Base-by-base conservation (phyloP, 2,797 vertebrate genomes). In the Xiphophorus birchmanni region DNA sequence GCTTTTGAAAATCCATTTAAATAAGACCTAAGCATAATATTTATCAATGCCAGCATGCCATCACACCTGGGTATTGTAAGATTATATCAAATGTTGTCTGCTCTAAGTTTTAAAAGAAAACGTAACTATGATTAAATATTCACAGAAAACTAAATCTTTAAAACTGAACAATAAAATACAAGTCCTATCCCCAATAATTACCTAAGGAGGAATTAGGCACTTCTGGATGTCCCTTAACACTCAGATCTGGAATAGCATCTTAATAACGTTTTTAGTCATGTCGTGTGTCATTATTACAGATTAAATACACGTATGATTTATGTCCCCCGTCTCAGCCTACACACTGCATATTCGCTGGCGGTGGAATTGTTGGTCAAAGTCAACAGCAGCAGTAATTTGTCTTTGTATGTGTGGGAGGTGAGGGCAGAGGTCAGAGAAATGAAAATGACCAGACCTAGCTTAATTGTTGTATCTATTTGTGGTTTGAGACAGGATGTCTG, bases 251-350 rank as follows among this genome's bases (percentile, higher is more conserved):
- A 47, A 69, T 1, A 45, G 5, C n/a, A 58, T 15, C 26, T 69
- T 45, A 18, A 58, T 12, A 37, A n/a, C 21, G 58, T 4, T 23
- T 9, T 5, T 40, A 29, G 40, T 23, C 23, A 23, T 72, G 60
- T 48, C 11, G 2, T 5, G 1, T 72, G 42, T 23, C 47, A 26
- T 67, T 52, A n/a, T 42, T 82, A 23, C 90, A 91, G 95, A 96
- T 95, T 95, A 96, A 96, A 96, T 96, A 96, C 96, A 94, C 95
- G 95, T 95, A 97, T 97, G 97, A 97, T 97, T 97, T 97, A 97
- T 97, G 97, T 92, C 80, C 15, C 50, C 91, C 91, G 90, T 93
- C 92, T 79, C 84, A 88, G 85, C 89, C 88, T 87, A 91, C 92
- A 89, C 86, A 79, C 76, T 2, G 67, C 84, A 82, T 84, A 87